Conservation (phyloP, 2,797 vertebrate genomes). For the Hybognathus amarus region DNA sequence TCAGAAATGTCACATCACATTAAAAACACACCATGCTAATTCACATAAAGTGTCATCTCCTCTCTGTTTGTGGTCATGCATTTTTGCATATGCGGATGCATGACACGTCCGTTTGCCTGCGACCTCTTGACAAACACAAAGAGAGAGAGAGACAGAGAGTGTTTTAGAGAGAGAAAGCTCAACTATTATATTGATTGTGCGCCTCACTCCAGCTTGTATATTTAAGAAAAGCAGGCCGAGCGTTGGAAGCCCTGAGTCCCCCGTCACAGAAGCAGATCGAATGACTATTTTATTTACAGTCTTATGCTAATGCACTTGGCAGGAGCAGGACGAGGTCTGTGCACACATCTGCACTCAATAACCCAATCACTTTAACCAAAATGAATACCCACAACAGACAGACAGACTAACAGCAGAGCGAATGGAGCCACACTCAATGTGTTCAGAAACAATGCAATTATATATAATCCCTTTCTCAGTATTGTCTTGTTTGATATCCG, state of each 20-base stretch:
- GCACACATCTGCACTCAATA: conserved; percentile 61
- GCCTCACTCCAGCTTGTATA: conserved; percentile 46
- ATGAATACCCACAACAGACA: conserved; percentile 56
- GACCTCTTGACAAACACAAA: conserved; percentile 6
- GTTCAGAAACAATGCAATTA: conserved; percentile 12
- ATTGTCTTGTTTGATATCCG: background rate
- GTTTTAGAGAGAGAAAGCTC: background rate
- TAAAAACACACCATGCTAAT: background rate
- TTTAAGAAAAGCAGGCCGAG: conserved; percentile 56
- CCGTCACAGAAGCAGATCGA: conserved; percentile 50
- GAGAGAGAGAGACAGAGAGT: conserved; percentile 28
- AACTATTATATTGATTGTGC: conserved; percentile 52
- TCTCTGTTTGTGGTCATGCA: conserved; percentile 25
- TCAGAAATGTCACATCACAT: conserved; percentile 12
- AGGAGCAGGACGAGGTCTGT: conserved; percentile 51
- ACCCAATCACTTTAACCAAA: conserved; percentile 57
- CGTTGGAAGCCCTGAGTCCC: conserved; percentile 35
- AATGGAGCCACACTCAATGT: background rate
- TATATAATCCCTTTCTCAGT: background rate
- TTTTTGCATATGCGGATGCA: background rate
- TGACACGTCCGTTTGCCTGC: background rate
- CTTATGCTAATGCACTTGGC: conserved; percentile 59
- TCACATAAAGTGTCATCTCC: conserved; percentile 1
- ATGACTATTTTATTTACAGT: conserved; percentile 63
- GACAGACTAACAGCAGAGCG: background rate